These are phyloP conservation scores for Hemiscyllium ocellatum DNA, from an alignment of 2,113 vertebrate species.

Conservation along the genomic window DNA sequence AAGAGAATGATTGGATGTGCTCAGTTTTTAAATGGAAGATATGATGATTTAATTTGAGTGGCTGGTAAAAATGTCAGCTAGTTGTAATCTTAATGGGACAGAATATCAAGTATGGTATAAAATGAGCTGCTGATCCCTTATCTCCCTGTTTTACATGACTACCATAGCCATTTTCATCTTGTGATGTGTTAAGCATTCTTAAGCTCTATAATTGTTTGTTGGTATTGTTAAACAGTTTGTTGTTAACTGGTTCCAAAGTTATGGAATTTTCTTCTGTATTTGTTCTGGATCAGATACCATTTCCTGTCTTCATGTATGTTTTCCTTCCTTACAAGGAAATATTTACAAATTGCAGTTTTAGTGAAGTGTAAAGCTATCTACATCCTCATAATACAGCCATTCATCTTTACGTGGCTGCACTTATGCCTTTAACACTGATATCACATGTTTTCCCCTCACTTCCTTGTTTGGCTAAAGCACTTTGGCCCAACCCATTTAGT, in stretches of 20 bases:
- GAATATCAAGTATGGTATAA: not conserved
- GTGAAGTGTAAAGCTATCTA: not conserved
- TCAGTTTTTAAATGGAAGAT: not conserved
- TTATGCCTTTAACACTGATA: not conserved
- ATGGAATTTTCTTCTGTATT: not conserved
- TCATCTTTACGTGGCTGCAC: not conserved
- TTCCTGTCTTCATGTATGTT: not conserved
- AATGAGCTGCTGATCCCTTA: not conserved
- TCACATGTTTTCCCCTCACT: not conserved
- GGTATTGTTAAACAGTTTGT: not conserved
- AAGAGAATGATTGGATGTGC: not conserved
- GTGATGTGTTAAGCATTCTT: not conserved
- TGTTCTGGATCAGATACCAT: not conserved
- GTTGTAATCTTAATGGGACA: conserved; percentile 1
- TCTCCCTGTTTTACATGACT: not conserved
- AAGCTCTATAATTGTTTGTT: not conserved
- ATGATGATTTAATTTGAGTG: not conserved
- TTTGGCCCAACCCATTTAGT: not conserved
- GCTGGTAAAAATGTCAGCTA: not conserved
- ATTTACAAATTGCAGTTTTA: too few species aligned
- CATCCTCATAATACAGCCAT: not conserved
- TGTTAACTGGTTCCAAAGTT: not conserved
- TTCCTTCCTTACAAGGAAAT: too few species aligned
- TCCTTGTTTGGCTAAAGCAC: not conserved
- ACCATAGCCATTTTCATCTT: not conserved